Base-by-base conservation (phyloP, 2,888 invertebrate species). In the Diadegma fenestrale region DNA sequence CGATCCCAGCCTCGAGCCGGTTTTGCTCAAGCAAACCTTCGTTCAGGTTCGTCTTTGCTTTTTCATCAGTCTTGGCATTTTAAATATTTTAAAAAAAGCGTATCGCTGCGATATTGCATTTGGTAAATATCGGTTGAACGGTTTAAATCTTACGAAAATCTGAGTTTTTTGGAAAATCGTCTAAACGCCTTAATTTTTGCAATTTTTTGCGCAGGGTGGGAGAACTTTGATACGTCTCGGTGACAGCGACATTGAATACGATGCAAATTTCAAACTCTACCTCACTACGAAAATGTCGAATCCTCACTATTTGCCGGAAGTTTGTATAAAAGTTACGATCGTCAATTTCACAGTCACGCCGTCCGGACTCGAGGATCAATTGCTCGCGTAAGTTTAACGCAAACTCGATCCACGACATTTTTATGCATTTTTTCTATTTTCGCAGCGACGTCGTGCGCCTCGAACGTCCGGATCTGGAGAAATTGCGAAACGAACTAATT, bases 281-380 rank as follows among this genome's bases (percentile, higher is more conserved):
- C 96, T 99, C 91, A 98, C 98, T 0, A 98, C 98, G 0, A 98
- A 98, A 94, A 94, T 98, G 79, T 96, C 98, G 0, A 99, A 99
- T 95, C 99, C 99, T 0, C 98, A 98, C 94, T 99, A 98, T 94
- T 94, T 98, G 86, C 99, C 99, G 0, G 98, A 99, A 94, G 96
- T 98, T 85, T 98, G 98, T 91, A 98, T 98, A 84, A 98, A 98
- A 95, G 98, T 98, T 1, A 98, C 98, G 0, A 95, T 99, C 14
- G 97, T 99, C 8, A 99, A 99, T 94, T 99, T 99, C 92, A 97
- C 98, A 76, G 98, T 99, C 48, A 98, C 98, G 0, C 96, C 96
- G 0, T 96, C 96, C 64, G 99, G 99, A 4, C 94, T 99, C 3
- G 98, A 99, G 93, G 99, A 99, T 94, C 99, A 99, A 92, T 94